Percentiles rank a stretch among this genome's conserved stretches.
These are phyloP conservation scores for Caenorhabditis japonica DNA, from an alignment of 2,888 invertebrate genomes.

Conservation along the genomic window DNA sequence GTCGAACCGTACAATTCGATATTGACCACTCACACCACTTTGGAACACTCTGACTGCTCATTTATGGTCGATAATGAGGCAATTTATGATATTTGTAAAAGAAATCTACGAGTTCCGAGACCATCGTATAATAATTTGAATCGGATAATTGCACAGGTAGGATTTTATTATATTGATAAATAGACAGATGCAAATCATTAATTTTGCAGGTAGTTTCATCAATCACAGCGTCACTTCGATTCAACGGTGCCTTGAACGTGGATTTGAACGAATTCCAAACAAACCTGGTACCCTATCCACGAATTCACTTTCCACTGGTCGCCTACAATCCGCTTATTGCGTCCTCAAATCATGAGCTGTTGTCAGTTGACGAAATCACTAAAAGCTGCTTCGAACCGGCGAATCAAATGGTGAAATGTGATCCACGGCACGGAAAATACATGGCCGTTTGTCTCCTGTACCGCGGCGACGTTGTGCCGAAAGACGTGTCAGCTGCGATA, in stretches of 20 bases:
- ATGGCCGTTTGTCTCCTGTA: constrained; percentile 79
- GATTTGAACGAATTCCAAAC: constrained; percentile 85
- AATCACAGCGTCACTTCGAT: constrained; percentile 91
- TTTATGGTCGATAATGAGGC: constrained; percentile 93
- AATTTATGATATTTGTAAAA: constrained; percentile 89
- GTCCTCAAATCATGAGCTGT: constrained; percentile 66
- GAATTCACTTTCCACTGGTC: constrained; percentile 89
- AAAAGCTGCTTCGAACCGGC: constrained; percentile 89
- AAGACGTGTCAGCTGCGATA: constrained; percentile 91
- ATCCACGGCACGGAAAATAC: constrained; percentile 82
- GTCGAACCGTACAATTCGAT: constrained; percentile 97
- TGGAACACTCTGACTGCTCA: constrained; percentile 93
- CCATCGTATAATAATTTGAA: constrained; percentile 91
- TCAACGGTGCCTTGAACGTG: constrained; percentile 90
- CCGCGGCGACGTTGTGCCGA: constrained; percentile 91
- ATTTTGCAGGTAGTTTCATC: constrained; percentile 83
- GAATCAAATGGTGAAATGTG: constrained; percentile 91
- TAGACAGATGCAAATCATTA: too few species aligned
- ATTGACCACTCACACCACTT: constrained; percentile 91
- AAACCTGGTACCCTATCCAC: constrained; percentile 85
- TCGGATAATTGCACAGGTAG: constrained; percentile 86
- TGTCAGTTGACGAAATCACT: constrained; percentile 85
- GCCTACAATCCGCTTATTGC: constrained; percentile 79
- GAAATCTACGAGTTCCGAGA: constrained; percentile 79
- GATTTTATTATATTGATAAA: too few species aligned